Evolutionary conservation across 2,113 vertebrate genomes (phyloP).

Genomic region (Sialia sialis): DNA sequence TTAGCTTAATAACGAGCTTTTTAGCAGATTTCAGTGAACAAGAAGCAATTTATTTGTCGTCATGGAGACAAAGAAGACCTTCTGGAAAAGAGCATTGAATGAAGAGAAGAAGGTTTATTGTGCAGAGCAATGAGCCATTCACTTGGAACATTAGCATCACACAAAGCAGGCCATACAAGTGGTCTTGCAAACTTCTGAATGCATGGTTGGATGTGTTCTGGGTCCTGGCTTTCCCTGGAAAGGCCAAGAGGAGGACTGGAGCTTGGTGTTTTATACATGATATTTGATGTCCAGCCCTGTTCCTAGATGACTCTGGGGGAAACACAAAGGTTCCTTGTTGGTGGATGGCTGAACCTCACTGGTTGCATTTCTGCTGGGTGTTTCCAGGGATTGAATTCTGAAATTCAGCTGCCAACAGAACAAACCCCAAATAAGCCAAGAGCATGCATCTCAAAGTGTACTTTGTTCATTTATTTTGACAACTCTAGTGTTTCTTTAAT

Average conservation of each 20-base stretch:
- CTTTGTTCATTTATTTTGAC: slow-evolving; percentile 67
- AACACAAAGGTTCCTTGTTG: slow-evolving; percentile 29
- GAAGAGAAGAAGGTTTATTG: slow-evolving; percentile 63
- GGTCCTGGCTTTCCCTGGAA: slow-evolving; percentile 10
- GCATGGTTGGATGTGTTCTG: not conserved
- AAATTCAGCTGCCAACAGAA: slow-evolving; percentile 5
- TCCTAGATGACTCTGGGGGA: not conserved
- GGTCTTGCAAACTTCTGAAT: slow-evolving; percentile 43
- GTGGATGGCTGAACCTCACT: not conserved
- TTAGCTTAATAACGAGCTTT: slow-evolving; percentile 63
- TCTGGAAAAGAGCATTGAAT: slow-evolving; percentile 56
- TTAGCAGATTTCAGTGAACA: slow-evolving; percentile 61
- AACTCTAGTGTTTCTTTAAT: slow-evolving; percentile 61
- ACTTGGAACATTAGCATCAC: slow-evolving; percentile 44
- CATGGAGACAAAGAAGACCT: slow-evolving; percentile 63
- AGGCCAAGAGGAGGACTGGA: not conserved
- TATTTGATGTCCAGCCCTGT: not conserved
- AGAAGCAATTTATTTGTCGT: slow-evolving; percentile 61
- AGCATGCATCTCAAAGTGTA: slow-evolving; percentile 44
- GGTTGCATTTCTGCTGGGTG: not conserved
- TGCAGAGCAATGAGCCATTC: slow-evolving; percentile 59
- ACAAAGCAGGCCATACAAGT: slow-evolving; percentile 47
- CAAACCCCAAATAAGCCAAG: slow-evolving; percentile 45
- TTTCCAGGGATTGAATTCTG: slow-evolving; percentile 6
- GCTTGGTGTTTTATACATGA: not conserved